Evolutionary conservation across 2,888 invertebrate genomes (phyloP), one percentile per base, ranked within the genome.

Genomic region (Panopea generosa): DNA sequence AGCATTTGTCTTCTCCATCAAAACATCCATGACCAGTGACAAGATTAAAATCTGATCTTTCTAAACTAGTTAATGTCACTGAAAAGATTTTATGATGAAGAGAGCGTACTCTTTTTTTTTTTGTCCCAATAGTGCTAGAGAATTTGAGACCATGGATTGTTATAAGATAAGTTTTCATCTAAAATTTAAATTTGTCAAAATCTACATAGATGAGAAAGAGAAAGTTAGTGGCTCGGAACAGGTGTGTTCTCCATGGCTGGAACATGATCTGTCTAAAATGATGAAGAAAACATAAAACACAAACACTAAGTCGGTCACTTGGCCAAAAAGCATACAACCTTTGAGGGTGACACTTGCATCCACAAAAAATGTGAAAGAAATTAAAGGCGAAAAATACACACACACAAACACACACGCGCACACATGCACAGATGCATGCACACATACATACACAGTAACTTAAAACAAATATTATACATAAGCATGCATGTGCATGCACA

Each of bases 1-100:
- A n/a, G n/a, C n/a, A n/a, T 33, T 33, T 33, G 33, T 33, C 33
- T 7, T 11, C 33, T 11, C 33, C n/a, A n/a, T n/a, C 4, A 33
- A 33, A 33, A 33, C 33, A 47, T 50, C 40, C 67, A 59, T 57
- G 43, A 14, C 27, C 18, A 3, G 26, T 67, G 24, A 66, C 38
- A 20, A 59, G 67, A 67, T 67, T 67, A 66, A 50, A 47, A 67
- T 67, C 66, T 57, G 56, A 66, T 66, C 59, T 52, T 50, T 14
- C 50, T 67, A 57, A 38, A 57, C 33, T 49, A 50, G 43, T 50
- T 27, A 18, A 52, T 52, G 67, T 59, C 59, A 57, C 50, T 57
- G 24, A 67, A 50, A 22, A 38, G 26, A n/a, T 56, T 56, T 55
- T 33, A 33, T 11, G 33, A 33, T 33, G 33, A 33, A 7, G 33